Base-by-base conservation (phyloP, 2,888 invertebrate genomes). In the Lingula anatina region DNA sequence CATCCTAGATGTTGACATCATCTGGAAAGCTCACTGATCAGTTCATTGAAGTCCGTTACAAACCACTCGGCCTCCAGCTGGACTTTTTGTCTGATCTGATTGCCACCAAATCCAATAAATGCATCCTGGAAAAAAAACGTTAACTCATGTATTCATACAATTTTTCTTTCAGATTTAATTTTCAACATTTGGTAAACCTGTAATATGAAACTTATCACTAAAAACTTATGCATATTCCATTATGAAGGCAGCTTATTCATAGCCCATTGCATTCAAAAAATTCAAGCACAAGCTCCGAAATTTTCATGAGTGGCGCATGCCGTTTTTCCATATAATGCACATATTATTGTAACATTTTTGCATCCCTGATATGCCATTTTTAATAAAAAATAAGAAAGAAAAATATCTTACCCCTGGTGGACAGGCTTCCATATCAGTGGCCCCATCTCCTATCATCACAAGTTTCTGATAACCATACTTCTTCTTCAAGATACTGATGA, bases 381-480 rank as follows among this genome's bases (percentile, higher is more conserved):
- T n/a, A n/a, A n/a, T n/a, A n/a, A n/a, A n/a, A n/a, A n/a, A n/a
- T n/a, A 31, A 5, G 12, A 25, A 20, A 42, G 15, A 24, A 23
- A 18, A 7, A 3, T 12, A 15, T 64, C 72, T 61, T 57, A 74
- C 73, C 12, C 75, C 75, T 27, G 73, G 72, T 3, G 97, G 95
- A 65, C 85, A 84, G 5, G 97, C 93, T 78, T 96, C 96, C 60
- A 94, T 83, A 79, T 99, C 99, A 0, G 97, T 99, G 40, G 88
- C 90, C 27, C 99, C 99, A 78, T 99, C 99, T 0, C 99, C 99
- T 51, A 99, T 84, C 83, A 96, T 88, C 23, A 96, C 85, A 21
- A 97, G 80, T 41, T 82, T 82, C 66, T 86, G 82, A 75, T 87
- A 87, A 15, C 84, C 83, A 62, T 83, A 81, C 46, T 81, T 82